phyloP scores from a whole-genome alignment of 2,797 vertebrate genomes.

The Ctenosaura bakeri region DNA sequence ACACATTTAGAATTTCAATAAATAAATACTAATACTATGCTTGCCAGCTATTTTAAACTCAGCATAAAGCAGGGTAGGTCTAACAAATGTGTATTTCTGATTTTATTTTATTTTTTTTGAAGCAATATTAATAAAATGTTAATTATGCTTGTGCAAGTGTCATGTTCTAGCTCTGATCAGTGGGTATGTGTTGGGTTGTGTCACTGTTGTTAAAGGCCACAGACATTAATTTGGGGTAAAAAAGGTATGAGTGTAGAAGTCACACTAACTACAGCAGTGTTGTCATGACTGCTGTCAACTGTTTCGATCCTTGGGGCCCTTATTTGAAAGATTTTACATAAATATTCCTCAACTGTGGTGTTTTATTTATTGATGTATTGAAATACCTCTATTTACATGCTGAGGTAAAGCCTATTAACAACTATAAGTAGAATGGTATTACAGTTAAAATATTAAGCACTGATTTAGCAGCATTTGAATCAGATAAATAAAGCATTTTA shows the following conservation, averaged over 20 bases:
- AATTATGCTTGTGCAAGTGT: background rate
- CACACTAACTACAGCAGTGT: background rate
- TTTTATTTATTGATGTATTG: background rate
- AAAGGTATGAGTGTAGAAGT: background rate
- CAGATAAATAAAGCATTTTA: background rate
- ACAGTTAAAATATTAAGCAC: background rate
- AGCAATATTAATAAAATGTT: background rate
- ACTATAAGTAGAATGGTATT: background rate
- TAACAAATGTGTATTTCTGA: background rate
- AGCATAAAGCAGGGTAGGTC: background rate
- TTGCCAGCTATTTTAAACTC: background rate
- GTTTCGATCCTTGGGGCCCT: background rate
- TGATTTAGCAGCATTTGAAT: background rate
- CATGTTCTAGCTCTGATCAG: background rate
- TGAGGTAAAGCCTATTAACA: background rate
- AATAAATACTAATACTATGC: background rate
- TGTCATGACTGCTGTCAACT: background rate
- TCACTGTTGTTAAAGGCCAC: background rate
- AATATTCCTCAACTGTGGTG: background rate
- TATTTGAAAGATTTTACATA: background rate
- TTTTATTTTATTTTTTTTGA: background rate
- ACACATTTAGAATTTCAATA: background rate
- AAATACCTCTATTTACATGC: background rate
- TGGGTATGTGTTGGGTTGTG: background rate
- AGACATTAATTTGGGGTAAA: background rate